Evolutionary conservation across 2,797 vertebrate species (phyloP), one percentile per base, ranked within the genome.

Genomic region (Bufotes viridis): DNA sequence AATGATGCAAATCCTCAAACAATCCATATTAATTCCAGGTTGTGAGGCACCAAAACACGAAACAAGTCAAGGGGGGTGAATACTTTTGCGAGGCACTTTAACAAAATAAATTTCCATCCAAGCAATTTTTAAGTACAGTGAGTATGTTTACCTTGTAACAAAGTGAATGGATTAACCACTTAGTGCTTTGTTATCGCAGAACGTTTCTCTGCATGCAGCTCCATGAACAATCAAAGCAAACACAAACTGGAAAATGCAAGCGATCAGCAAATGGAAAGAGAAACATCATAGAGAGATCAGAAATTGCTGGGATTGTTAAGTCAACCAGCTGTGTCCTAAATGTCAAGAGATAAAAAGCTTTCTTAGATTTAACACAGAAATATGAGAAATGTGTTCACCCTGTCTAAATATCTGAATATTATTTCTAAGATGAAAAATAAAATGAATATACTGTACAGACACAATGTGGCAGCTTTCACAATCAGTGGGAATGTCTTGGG

Each of bases 131-230:
- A 15, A 49, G 80, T 26, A 67, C 60, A 51, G 1, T 17, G 20
- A 42, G 61, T 17, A 67, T 22, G n/a, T 63, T 81, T 61, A 61
- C 26, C 15, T 49, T 67, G 61, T 67, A 82, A 15, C 80, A 82
- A 24, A 51, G 2, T 65, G 61, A 82, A 49, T 82, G 34, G 61
- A 67, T 82, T 65, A 82, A 61, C 11, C n/a, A 63, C 75, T 61
- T 63, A 42, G 26, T 42, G n/a, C 42, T 57, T 74, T 58, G 10
- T 61, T 20, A 80, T 42, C 1, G 22, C 63, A 20, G 24, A 69
- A 72, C 69, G 42, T 72, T 15, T 72, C 26, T 49, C 20, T 51
- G 53, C 15, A 75, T 14, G 20, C 42, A 75, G 42, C 18, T n/a
- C 42, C 7, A 20, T 11, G 11, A 74, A 20, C 34, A 74, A 22